These are phyloP conservation scores for Cathartes aura DNA, from an alignment of 2,113 vertebrate genomes.

Conservation along the genomic window DNA sequence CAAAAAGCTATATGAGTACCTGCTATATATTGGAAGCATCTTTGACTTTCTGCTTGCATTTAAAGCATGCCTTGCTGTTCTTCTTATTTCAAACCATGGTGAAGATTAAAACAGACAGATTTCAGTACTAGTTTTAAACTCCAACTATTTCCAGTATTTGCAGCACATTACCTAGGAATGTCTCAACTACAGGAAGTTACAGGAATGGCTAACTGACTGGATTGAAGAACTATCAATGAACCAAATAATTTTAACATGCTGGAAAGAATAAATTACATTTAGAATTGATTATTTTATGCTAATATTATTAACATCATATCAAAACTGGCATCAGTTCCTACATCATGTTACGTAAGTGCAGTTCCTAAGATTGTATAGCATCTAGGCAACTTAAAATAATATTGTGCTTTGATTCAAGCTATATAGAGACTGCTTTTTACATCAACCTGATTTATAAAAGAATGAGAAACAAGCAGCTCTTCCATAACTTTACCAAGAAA, in stretches of 20 bases:
- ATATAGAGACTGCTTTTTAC: neutral
- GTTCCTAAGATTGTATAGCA: neutral
- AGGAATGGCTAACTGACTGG: conserved; percentile 10
- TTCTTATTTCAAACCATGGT: conserved; percentile 23
- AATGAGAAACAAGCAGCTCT: neutral
- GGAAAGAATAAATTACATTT: neutral
- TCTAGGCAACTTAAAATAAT: neutral
- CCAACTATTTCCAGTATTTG: conserved; percentile 34
- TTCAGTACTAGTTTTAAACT: conserved; percentile 3
- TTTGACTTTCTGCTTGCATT: conserved; percentile 20
- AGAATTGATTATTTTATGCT: neutral
- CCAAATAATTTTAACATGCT: conserved; percentile 26
- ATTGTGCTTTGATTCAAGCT: neutral
- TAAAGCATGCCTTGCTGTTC: neutral
- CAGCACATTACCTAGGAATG: conserved; percentile 29
- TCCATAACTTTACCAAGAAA: neutral
- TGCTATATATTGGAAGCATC: neutral
- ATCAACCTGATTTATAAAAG: neutral
- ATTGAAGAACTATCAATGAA: conserved; percentile 37
- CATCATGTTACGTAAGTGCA: neutral
- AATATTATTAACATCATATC: neutral
- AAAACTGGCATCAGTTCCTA: neutral
- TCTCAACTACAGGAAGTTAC: neutral
- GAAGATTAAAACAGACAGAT: conserved; percentile 14
- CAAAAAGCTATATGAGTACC: neutral